phyloP scores from a whole-genome alignment of 2,888 invertebrate species.

The Linnaemya vulpina region DNA sequence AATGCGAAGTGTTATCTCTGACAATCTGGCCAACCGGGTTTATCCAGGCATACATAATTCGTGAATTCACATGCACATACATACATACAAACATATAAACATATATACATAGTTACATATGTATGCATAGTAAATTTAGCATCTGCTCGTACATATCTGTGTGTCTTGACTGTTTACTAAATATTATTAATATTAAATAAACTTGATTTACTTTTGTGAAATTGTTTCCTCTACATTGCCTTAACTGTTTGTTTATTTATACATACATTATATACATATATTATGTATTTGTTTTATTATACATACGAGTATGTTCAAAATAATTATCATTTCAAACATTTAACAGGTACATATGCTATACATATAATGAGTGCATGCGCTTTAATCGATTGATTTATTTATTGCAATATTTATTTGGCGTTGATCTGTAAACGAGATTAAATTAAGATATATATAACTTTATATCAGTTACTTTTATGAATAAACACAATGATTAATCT shows the following conservation, averaged over 20 bases:
- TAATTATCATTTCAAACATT: neutral
- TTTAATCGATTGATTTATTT: neutral
- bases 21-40: no score
- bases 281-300: neutral
- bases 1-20: no score
- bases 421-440: neutral
- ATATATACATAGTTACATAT: neutral
- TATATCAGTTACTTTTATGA: neutral
- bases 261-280: neutral
- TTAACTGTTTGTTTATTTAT: neutral
- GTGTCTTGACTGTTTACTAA: neutral
- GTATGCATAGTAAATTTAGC: constrained; percentile 1
- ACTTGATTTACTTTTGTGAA: neutral
- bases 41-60: neutral
- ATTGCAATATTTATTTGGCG: constrained; percentile 5
- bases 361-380: constrained; percentile 19
- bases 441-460: neutral
- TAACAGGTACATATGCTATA: neutral
- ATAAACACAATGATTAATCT: neutral
- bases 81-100: neutral
- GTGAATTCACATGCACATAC: neutral
- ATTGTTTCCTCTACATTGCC: neutral
- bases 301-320: neutral
- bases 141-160: constrained; percentile 4
- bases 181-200: neutral